Conservation (phyloP, 2,888 invertebrate species). For the Cylloceria caligata region DNA sequence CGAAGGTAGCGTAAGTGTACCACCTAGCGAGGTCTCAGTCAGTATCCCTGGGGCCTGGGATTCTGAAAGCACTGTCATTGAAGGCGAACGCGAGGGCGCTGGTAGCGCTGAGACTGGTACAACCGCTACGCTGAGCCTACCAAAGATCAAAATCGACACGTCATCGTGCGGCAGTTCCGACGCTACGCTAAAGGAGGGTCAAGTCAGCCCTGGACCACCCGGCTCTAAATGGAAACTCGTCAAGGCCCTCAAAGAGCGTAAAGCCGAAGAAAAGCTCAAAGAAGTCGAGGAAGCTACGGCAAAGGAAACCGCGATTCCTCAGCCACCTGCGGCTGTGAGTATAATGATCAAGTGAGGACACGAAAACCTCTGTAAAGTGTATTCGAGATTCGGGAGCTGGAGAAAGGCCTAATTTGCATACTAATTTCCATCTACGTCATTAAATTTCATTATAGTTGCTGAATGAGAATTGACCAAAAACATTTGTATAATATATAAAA, state of each 20-base stretch:
- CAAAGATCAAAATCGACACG: constrained; percentile 86
- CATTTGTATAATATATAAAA: constrained; percentile 22
- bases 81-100: constrained; percentile 81
- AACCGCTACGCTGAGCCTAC: constrained; percentile 83
- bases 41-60: constrained; percentile 84
- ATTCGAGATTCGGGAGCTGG: constrained; percentile 81
- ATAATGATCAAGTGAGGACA: constrained; percentile 83
- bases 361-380: constrained; percentile 82
- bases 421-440: neutral
- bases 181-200: constrained; percentile 82
- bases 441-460: neutral
- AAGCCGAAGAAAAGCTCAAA: constrained; percentile 93
- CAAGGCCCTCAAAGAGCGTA: constrained; percentile 95
- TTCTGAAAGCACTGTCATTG: constrained; percentile 83
- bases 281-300: constrained; percentile 82
- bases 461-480: constrained; percentile 12
- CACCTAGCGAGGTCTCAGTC: constrained; percentile 83
- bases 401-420: constrained; percentile 56
- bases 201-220: constrained; percentile 85
- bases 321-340: constrained; percentile 82
- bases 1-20: constrained; percentile 84
- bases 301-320: constrained; percentile 77
- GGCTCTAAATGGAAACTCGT: constrained; percentile 96
- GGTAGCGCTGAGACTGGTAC: constrained; percentile 80
- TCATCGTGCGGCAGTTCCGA: constrained; percentile 82